Evolutionary conservation across 2,888 invertebrate genomes (phyloP), one percentile per base, ranked within the genome.

Genomic region (Ophonus ardosiacus): DNA sequence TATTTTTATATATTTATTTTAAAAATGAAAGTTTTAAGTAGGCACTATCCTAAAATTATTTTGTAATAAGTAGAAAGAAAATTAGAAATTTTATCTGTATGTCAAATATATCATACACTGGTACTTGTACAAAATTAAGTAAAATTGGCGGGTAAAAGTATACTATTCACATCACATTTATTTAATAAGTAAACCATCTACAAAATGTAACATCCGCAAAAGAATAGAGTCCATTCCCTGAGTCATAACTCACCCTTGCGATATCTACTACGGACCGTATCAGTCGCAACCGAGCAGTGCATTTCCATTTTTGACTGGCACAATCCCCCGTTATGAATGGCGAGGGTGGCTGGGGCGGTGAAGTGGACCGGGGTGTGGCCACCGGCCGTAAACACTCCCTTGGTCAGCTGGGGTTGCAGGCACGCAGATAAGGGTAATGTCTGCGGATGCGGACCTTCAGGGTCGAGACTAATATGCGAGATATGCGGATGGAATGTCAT

Each of bases 301-400:
- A 90, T 90, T 91, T 90, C 90, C 90, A 90, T 91, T 90, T 90
- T 90, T 90, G 90, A 90, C 90, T 90, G 89, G 89, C 89, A 88
- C 90, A 90, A 90, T 90, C 91, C 90, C 89, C 85, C 86, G 89
- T 90, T 90, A 90, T 90, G 90, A 90, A 90, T 90, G 90, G 88
- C 87, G 31, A 24, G 57, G 57, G 68, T 51, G 71, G 40, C n/a
- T 38, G 59, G 38, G 63, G 43, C 21, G 51, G 43, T 88, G 88
- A 88, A 88, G 87, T 88, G 90, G 90, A 90, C 90, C 86, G 86
- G 90, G 89, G 89, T 89, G 89, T 90, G 90, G 90, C 89, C 86
- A 90, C 87, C 88, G 86, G 86, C 87, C 88, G 88, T 87, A 88
- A 89, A 89, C 89, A 88, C 90, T 90, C 90, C 90, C 90, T 51